These are phyloP conservation scores for Lanistes nyassanus DNA, from an alignment of 1,140 invertebrate genomes.

Conservation along the genomic window DNA sequence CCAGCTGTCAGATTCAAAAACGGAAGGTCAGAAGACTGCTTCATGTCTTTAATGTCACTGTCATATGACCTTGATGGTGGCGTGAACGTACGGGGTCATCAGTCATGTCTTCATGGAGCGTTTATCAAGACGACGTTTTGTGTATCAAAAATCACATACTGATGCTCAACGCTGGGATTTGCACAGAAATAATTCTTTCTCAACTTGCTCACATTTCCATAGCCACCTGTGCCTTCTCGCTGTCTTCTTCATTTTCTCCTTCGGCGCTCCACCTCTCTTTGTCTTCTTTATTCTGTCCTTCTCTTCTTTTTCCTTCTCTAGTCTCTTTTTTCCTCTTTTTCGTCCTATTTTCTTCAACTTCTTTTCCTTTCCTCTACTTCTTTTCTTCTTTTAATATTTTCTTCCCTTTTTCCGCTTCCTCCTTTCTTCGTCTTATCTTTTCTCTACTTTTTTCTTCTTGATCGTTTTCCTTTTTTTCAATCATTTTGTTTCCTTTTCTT, in stretches of 20 bases:
- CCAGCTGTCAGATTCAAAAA: no score
- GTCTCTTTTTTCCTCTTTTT: not conserved
- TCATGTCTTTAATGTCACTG: no score
- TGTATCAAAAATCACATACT: no score
- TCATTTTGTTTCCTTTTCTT: no score
- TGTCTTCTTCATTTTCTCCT: not conserved
- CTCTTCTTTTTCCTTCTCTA: not conserved
- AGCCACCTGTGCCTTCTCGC: not conserved
- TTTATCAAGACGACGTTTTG: no score
- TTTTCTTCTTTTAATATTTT: not conserved
- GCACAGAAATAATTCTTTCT: no score
- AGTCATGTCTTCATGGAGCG: no score
- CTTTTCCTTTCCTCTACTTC: constrained; percentile 4
- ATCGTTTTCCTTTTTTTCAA: not conserved
- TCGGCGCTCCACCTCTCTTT: not conserved
- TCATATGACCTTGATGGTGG: no score
- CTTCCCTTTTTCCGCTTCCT: not conserved
- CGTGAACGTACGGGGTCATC: no score
- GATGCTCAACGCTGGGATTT: no score
- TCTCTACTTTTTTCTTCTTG: not conserved
- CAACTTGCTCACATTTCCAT: no score
- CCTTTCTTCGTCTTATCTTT: not conserved
- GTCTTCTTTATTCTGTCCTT: not conserved
- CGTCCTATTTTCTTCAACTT: not conserved
- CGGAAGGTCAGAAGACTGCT: no score